Conservation (phyloP, 2,797 vertebrate species). For the Gambelia wislizenii region DNA sequence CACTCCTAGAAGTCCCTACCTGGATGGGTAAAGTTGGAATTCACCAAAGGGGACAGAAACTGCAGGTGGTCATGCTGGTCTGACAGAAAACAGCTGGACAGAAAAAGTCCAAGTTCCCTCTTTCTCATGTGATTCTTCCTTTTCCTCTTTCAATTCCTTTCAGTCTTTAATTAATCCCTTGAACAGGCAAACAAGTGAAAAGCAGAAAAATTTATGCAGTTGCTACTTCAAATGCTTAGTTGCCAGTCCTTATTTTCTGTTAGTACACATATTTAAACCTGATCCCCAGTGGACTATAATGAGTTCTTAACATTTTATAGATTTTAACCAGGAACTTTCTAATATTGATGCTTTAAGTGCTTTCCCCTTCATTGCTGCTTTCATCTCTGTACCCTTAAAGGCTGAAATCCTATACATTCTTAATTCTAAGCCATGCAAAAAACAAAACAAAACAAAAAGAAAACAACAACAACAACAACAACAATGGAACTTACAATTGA, state of each 20-base stretch:
- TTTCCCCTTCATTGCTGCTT: not conserved
- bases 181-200: not conserved
- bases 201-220: slow-evolving; percentile 12
- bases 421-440: not conserved
- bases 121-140: not conserved
- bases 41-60: not conserved
- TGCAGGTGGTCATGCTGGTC: not conserved
- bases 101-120: not conserved
- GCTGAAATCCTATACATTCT: not conserved
- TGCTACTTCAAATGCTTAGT: not conserved
- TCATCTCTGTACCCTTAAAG: not conserved
- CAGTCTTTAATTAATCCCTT: not conserved
- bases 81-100: not conserved
- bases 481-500: not conserved
- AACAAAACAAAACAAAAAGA: too few species aligned
- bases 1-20: not conserved
- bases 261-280: not conserved
- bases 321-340: not conserved
- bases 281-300: not conserved
- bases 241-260: not conserved
- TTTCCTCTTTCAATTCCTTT: not conserved
- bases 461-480: too few species aligned
- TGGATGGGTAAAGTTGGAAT: not conserved
- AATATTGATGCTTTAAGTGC: not conserved
- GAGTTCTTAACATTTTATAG: slow-evolving; percentile 7